Evolutionary conservation across 2,797 vertebrate species (phyloP), one percentile per base, ranked within the genome.

Genomic region (Amazonetta brasiliensis): DNA sequence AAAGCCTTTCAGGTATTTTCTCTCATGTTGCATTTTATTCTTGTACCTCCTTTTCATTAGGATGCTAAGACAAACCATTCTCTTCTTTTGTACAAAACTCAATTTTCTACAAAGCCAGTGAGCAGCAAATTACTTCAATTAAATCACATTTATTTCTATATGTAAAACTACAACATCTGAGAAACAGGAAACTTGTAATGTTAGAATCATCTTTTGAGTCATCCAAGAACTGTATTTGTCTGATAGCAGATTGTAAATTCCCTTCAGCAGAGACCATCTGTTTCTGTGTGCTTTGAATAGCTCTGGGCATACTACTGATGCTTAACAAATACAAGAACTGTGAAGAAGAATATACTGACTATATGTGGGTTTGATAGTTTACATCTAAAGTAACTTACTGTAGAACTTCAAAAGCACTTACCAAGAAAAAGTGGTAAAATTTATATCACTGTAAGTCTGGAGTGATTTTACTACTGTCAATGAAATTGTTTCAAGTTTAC

Each of bases 301-400:
- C 52, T 67, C 39, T 41, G 44, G 8, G 3, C 64, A 46, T 44
- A 67, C 17, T 67, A n/a, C 11, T 66, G 56, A 85, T 83, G 77
- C 63, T 87, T 92, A 87, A 90, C 64, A 94, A 94, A 77, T 84
- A 71, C 39, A 95, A 86, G 37, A 93, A 44, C 23, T 54, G 30
- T 58, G 58, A 87, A 12, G 2, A 86, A 78, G 33, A 46, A 80
- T 91, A 56, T 46, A 60, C 4, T 77, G 54, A 90, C 43, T 84
- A 28, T 33, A 69, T 55, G 15, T 64, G 41, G 22, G 8, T 28
- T 74, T 79, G 30, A 59, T 71, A 74, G 37, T 80, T 71, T 74
- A 80, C 20, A 83, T 80, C 3, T 30, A 72, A 64, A 75, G 20
- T 44, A 87, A 60, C 18, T 78, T 50, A 88, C 1, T 90, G 60